A percentile compares a stretch with the other conserved stretches of the same genome.
phyloP scores from a whole-genome alignment of 2,113 vertebrate species.

The Ctenodactylus gundi region DNA sequence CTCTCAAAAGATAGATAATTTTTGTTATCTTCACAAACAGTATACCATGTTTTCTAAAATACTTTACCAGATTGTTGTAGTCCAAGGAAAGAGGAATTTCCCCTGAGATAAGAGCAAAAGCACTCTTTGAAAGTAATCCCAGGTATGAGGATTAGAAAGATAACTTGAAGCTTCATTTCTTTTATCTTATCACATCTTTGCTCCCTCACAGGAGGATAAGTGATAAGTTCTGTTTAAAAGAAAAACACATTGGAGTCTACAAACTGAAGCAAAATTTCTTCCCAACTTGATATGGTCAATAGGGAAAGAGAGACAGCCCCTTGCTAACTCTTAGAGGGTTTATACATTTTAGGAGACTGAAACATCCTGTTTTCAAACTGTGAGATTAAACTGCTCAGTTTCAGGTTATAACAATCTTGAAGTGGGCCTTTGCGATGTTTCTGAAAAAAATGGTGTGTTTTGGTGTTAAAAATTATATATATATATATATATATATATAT shows the following conservation, averaged over 20 bases:
- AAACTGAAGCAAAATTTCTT: conserved; percentile 65
- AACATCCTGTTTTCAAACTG: background rate
- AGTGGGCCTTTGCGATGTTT: background rate
- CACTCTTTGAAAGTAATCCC: conserved; percentile 83
- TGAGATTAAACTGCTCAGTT: background rate
- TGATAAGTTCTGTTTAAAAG: conserved; percentile 79
- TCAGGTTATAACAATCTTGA: background rate
- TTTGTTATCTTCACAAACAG: conserved; percentile 63
- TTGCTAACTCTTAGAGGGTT: conserved; percentile 16
- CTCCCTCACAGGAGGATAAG: conserved; percentile 72
- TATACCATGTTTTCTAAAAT: conserved; percentile 68
- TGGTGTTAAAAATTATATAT: too few relatives aligned
- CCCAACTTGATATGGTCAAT: conserved; percentile 45
- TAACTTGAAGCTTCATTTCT: conserved; percentile 84
- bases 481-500: too few relatives aligned
- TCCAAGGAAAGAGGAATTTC: conserved; percentile 73
- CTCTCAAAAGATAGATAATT: conserved; percentile 61
- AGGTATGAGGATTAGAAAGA: conserved; percentile 85
- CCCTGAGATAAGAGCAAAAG: conserved; percentile 81
- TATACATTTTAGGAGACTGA: background rate
- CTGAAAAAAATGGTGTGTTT: background rate
- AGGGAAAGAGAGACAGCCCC: conserved; percentile 2
- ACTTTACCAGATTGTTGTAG: conserved; percentile 70
- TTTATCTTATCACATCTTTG: conserved; percentile 84
- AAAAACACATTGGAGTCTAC: conserved; percentile 58